Conservation (phyloP, 2,888 invertebrate species). For the Xylocampa areola region DNA sequence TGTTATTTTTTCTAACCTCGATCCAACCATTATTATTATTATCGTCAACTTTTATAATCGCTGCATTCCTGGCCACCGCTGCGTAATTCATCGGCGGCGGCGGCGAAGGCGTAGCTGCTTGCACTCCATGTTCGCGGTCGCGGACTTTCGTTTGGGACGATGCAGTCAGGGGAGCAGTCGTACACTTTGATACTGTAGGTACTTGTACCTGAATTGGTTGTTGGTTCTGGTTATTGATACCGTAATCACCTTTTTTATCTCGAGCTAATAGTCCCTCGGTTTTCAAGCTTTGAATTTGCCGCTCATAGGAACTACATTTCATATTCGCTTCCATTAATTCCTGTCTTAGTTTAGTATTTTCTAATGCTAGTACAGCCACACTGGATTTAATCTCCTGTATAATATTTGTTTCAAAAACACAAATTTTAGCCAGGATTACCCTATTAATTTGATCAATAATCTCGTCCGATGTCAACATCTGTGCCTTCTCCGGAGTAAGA, state of each 20-base stretch:
- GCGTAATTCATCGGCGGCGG: slow-evolving; percentile 11
- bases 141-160: neutral
- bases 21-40: slow-evolving; percentile 4
- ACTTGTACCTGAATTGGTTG: slow-evolving; percentile 1
- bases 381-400: slow-evolving; percentile 12
- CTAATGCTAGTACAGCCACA: slow-evolving; percentile 10
- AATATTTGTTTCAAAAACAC: slow-evolving; percentile 12
- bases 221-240: neutral
- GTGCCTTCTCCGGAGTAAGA: neutral
- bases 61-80: slow-evolving; percentile 19
- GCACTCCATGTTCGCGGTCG: too few species aligned
- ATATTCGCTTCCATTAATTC: slow-evolving; percentile 10
- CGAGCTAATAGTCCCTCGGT: neutral
- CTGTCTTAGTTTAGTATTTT: slow-evolving; percentile 9
- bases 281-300: slow-evolving; percentile 3
- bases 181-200: neutral
- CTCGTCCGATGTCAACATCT: slow-evolving; percentile 7
- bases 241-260: neutral
- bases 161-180: neutral
- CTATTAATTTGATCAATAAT: slow-evolving; percentile 7
- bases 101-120: neutral
- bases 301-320: slow-evolving; percentile 16
- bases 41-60: neutral
- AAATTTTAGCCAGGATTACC: slow-evolving; percentile 11
- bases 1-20: slow-evolving; percentile 11